Percentiles rank a stretch among this genome's conserved stretches.
Conservation (phyloP, 2,113 vertebrate species). For the Calypte anna region DNA sequence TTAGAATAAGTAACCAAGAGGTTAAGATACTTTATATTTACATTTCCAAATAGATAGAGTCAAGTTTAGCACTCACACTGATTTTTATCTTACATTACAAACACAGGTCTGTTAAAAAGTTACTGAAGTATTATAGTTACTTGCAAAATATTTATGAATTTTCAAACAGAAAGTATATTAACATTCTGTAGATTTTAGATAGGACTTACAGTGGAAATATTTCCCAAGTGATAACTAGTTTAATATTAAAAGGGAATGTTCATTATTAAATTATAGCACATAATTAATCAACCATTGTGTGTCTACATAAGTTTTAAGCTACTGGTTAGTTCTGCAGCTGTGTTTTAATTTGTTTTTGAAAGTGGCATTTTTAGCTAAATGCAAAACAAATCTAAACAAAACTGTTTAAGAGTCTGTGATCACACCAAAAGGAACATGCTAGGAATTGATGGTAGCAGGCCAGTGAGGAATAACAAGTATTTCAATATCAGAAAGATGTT, state of each 20-base stretch:
- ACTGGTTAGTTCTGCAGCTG: background rate
- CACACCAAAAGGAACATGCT: background rate
- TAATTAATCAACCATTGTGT: background rate
- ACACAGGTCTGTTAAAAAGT: background rate
- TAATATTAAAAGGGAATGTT: background rate
- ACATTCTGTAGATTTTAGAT: background rate
- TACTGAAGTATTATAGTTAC: background rate
- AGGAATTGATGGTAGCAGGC: background rate
- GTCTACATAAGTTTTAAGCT: background rate
- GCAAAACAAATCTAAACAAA: background rate
- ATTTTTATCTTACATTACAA: background rate
- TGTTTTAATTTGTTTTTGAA: background rate
- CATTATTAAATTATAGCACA: background rate
- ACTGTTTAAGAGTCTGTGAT: background rate
- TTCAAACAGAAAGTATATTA: background rate
- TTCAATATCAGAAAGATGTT: background rate
- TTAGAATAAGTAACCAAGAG: background rate
- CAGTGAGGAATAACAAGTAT: background rate
- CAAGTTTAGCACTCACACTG: background rate
- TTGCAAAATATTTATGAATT: background rate
- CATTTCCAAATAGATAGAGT: background rate
- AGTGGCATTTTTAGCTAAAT: background rate
- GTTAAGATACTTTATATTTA: background rate
- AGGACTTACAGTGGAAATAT: background rate
- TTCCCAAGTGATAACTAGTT: background rate